phyloP scores from a whole-genome alignment of 30 jellyfish, hydroid and myxozoan species.

The Phacellophora camtschatica region DNA sequence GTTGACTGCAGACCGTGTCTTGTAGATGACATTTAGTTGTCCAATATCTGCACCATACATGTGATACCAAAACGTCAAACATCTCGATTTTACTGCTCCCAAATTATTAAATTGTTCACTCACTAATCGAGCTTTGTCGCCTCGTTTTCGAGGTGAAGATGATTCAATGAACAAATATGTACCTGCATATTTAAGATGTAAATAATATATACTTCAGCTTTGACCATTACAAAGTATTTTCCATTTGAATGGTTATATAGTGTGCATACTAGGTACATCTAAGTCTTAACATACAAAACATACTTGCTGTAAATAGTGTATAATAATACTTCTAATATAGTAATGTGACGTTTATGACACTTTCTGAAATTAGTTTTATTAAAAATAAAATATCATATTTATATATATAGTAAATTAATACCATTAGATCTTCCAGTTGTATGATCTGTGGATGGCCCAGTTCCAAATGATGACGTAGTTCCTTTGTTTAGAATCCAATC shows the following conservation, averaged over 20 bases:
- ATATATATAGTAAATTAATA: not conserved
- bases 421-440: conserved; percentile 80
- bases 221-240: too few species aligned
- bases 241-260: too few species aligned
- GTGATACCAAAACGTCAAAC: conserved; percentile 94
- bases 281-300: too few species aligned
- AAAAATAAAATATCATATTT: too few species aligned
- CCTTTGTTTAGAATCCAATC: conserved; percentile 87
- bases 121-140: conserved; percentile 82
- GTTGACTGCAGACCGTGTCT: conserved; percentile 51
- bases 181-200: too few species aligned
- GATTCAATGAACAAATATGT: conserved; percentile 77
- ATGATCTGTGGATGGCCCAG: conserved; percentile 93
- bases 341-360: too few species aligned
- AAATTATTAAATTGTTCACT: conserved; percentile 85
- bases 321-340: too few species aligned
- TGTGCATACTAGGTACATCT: too few species aligned
- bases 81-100: conserved; percentile 57
- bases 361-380: too few species aligned
- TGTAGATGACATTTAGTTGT: conserved; percentile 60
- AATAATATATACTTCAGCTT: too few species aligned
- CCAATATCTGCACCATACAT: conserved; percentile 95
- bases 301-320: too few species aligned
- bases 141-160: conserved; percentile 75
- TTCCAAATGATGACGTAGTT: conserved; percentile 67